Evolutionary conservation across 2,888 invertebrate genomes (phyloP).

Genomic region (Erebia epiphron): DNA sequence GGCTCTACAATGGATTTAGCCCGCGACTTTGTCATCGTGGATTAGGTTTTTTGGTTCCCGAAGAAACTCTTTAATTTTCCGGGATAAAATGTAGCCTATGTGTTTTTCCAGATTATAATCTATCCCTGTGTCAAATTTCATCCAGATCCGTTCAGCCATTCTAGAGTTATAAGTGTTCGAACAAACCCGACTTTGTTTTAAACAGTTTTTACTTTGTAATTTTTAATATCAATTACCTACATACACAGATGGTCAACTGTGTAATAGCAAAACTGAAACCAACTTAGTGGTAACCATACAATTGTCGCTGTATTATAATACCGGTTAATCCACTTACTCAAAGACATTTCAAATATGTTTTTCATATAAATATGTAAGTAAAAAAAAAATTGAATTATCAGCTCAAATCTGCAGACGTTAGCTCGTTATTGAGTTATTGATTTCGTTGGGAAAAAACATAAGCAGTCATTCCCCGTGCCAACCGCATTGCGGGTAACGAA

Average conservation of each 20-base stretch:
- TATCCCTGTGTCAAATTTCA: too few relatives aligned
- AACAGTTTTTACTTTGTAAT: too few relatives aligned
- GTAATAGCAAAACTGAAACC: conserved; percentile 13
- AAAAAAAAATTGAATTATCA: not conserved
- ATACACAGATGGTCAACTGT: not conserved
- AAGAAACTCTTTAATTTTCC: too few relatives aligned
- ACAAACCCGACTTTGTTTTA: too few relatives aligned
- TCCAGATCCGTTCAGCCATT: too few relatives aligned
- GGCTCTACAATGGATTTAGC: not conserved
- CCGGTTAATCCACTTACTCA: conserved; percentile 22
- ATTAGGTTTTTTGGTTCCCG: too few relatives aligned
- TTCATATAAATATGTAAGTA: conserved; percentile 4
- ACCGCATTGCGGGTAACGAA: conserved; percentile 39
- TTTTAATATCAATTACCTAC: not conserved
- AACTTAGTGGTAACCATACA: conserved; percentile 25
- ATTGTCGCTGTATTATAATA: conserved; percentile 15
- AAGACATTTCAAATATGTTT: conserved; percentile 13
- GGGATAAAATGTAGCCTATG: too few relatives aligned
- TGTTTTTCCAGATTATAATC: too few relatives aligned
- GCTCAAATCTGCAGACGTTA: conserved; percentile 12
- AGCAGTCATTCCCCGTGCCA: conserved; percentile 32
- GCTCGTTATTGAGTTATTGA: conserved; percentile 24
- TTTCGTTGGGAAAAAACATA: conserved; percentile 31
- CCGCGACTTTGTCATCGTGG: too few relatives aligned
- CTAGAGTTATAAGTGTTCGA: too few relatives aligned